Conservation (phyloP, 2,888 invertebrate species). For the Lamellibrachia satsuma region DNA sequence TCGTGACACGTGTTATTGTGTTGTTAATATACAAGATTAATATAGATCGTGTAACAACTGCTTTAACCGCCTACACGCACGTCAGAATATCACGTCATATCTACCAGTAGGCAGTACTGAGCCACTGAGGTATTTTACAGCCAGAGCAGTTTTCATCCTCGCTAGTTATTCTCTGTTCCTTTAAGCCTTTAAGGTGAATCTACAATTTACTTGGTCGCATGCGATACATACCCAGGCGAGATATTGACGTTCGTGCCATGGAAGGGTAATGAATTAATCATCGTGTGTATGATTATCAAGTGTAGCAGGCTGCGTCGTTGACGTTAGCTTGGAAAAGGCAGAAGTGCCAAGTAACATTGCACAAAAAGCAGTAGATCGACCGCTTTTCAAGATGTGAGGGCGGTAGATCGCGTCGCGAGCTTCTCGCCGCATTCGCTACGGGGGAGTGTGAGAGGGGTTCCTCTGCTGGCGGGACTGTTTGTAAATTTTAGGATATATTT, state of each 20-base stretch:
- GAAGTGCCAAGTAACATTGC: too few species aligned
- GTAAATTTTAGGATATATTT: too few species aligned
- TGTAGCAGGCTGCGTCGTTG: neutral
- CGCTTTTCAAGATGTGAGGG: too few species aligned
- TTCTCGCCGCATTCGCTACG: too few species aligned
- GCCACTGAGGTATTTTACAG: too few species aligned
- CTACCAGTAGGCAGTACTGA: too few species aligned
- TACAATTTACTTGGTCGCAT: neutral
- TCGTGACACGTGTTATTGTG: neutral
- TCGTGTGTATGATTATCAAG: neutral
- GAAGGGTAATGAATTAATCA: neutral
- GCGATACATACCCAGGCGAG: neutral
- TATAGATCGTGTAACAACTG: neutral
- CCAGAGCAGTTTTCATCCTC: too few species aligned
- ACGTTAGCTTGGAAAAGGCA: neutral
- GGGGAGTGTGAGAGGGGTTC: too few species aligned
- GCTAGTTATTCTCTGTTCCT: neutral
- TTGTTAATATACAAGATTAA: neutral
- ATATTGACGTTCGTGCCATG: neutral
- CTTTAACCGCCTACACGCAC: neutral
- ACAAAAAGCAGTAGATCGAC: too few species aligned
- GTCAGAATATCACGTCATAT: too few species aligned
- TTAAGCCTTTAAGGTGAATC: neutral
- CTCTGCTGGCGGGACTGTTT: too few species aligned
- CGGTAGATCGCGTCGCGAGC: too few species aligned